Evolutionary conservation across 2,888 invertebrate species (phyloP), one percentile per base, ranked within the genome.

Genomic region (Helicoverpa assulta): DNA sequence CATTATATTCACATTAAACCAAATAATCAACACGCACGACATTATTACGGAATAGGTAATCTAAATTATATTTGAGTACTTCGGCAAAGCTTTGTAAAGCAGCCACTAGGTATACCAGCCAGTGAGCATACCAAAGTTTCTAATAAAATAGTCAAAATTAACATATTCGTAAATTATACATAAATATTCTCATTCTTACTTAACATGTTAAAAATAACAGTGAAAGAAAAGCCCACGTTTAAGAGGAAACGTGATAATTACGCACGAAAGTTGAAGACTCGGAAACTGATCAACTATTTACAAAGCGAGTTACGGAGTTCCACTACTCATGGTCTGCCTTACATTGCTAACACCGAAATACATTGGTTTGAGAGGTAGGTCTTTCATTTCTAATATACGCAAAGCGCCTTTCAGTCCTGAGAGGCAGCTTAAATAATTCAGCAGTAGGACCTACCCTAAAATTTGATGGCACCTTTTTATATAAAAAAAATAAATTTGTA

Each of bases 361-460:
- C 91, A 93, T 87, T 92, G 90, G 88, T 80, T 86, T 64, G 94
- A 94, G 75, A 93, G 92, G 95, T 94, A 85, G 7, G 1, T 19
- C 7, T 2, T 29, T n/a, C n/a, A n/a, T 26, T 21, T 19, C 5
- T 43, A 14, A n/a, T 51, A 19, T 29, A 43, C 14, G 12, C 4
- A n/a, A 19, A 43, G 16, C 8, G 16, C 14, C 37, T 10, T 37
- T 5, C 8, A 37, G 10, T 37, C 37, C 37, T 14, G 10, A 12
- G 14, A 12, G 40, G 12, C 40, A 40, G 40, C 40, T 40, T 40
- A 40, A 40, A 40, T 14, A 40, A 14, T 40, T 14, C 14, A 33
- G 33, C 33, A 6, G 26, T 33, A 8, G 33, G 4, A 6, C 33
- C 4, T 14, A 40, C 40, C 12, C 40, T 40, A 3, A 14, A 14